Base-by-base conservation (phyloP, 2,113 vertebrate genomes). In the Promerops cafer region DNA sequence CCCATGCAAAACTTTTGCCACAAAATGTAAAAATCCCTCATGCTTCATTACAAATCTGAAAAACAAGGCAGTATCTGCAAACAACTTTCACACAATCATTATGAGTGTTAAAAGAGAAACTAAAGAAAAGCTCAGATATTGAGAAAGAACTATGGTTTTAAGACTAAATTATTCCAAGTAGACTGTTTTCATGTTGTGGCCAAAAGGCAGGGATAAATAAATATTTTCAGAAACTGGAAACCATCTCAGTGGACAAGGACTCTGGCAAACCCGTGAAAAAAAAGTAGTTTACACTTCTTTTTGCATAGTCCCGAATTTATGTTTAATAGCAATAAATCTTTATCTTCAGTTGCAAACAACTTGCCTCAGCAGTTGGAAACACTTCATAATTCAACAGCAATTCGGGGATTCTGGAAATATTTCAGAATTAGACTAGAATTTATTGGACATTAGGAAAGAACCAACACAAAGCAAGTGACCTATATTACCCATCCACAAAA, bases 11-110 rank as follows among this genome's bases (percentile, higher is more conserved):
- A 91, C 57, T 91, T 97, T 68, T 53, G 90, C 96, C 91, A 64
- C 93, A 95, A 91, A 89, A 95, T 94, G 81, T 95, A 97, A 97
- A 96, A 97, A 82, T 68, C 71, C 52, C 94, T 95, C 91, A 95
- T 83, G 95, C 83, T 89, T 96, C 94, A 89, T 87, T 94, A 96
- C 72, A 79, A 92, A 84, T 79, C 91, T 87, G 80, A 95, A 94
- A 97, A 95, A 96, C 91, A 96, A 84, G 89, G 65, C 21, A 60
- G 56, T 39, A 64, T 71, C 11, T 13, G 77, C 66, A 89, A 94
- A 89, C 40, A 87, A 81, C 44, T 92, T 95, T 90, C 83, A 93
- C 83, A 83, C 64, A 92, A 21, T n/a, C 63, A 56, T 53, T 69
- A 69, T 39, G 33, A 82, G 35, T 80, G 35, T 80, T 87, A 69